Conservation (phyloP, 2,888 invertebrate species). For the Macrophya alboannulata region DNA sequence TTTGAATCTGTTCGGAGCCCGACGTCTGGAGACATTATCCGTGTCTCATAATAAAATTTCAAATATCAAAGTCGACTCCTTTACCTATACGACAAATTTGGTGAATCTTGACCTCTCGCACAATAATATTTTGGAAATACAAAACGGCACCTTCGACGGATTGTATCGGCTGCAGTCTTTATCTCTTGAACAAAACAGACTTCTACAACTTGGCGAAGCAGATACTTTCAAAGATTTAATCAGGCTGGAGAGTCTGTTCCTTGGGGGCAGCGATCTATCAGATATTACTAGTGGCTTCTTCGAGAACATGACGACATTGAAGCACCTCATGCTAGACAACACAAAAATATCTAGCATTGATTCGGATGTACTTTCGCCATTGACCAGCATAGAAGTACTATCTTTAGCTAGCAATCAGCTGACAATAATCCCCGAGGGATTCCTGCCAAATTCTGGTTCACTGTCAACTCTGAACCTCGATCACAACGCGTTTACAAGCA, state of each 20-base stretch:
- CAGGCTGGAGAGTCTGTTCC: slow-evolving; percentile 57
- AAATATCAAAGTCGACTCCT: slow-evolving; percentile 66
- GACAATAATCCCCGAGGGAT: neutral
- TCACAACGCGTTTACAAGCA: neutral
- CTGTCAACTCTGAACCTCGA: slow-evolving; percentile 7
- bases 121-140: slow-evolving; percentile 65
- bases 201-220: slow-evolving; percentile 60
- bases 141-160: slow-evolving; percentile 63
- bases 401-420: slow-evolving; percentile 46
- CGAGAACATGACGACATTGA: slow-evolving; percentile 55
- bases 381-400: slow-evolving; percentile 26
- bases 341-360: slow-evolving; percentile 40
- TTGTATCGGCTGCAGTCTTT: slow-evolving; percentile 65
- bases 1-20: slow-evolving; percentile 65
- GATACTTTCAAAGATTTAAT: slow-evolving; percentile 65
- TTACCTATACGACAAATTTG: slow-evolving; percentile 65
- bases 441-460: neutral
- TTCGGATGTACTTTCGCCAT: neutral
- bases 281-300: neutral
- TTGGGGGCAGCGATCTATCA: slow-evolving; percentile 40
- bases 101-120: slow-evolving; percentile 67
- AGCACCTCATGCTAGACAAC: slow-evolving; percentile 49
- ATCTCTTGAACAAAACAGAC: slow-evolving; percentile 67
- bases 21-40: slow-evolving; percentile 66
- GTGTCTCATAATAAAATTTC: slow-evolving; percentile 67